These are phyloP conservation scores for Perognathus longimembris DNA, from an alignment of 2,113 vertebrate genomes.

Conservation along the genomic window DNA sequence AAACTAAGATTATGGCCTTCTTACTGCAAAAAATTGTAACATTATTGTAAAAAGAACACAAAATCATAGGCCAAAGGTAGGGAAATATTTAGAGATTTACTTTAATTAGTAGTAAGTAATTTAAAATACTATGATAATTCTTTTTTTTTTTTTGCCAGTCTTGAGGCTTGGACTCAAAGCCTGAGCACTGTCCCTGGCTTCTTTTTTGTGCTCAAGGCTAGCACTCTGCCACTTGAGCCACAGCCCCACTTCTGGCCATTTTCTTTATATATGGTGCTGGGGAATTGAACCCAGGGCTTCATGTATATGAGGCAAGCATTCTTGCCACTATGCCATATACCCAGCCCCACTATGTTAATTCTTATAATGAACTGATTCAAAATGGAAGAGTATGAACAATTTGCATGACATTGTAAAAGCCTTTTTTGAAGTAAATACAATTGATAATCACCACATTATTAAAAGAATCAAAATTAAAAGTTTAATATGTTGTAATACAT, in stretches of 20 bases:
- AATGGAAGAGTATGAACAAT: not conserved
- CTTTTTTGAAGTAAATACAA: constrained; percentile 1
- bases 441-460: not conserved
- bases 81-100: not conserved
- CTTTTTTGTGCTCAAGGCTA: too few relatives aligned
- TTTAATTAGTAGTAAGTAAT: not conserved
- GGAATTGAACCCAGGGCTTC: too few relatives aligned
- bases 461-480: not conserved
- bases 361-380: not conserved
- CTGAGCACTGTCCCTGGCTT: too few relatives aligned
- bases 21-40: not conserved
- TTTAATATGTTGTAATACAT: not conserved
- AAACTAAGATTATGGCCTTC: not conserved
- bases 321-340: too few relatives aligned
- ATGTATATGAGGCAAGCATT: too few relatives aligned
- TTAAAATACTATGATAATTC: too few relatives aligned
- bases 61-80: not conserved
- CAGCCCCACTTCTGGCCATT: too few relatives aligned
- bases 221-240: too few relatives aligned
- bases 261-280: too few relatives aligned
- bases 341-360: constrained; percentile 6
- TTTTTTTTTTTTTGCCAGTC: too few relatives aligned
- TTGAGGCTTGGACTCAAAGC: too few relatives aligned
- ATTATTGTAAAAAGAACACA: not conserved
- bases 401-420: not conserved